Conservation (phyloP, 2,113 vertebrate species). For the Sapayoa aenigma region DNA sequence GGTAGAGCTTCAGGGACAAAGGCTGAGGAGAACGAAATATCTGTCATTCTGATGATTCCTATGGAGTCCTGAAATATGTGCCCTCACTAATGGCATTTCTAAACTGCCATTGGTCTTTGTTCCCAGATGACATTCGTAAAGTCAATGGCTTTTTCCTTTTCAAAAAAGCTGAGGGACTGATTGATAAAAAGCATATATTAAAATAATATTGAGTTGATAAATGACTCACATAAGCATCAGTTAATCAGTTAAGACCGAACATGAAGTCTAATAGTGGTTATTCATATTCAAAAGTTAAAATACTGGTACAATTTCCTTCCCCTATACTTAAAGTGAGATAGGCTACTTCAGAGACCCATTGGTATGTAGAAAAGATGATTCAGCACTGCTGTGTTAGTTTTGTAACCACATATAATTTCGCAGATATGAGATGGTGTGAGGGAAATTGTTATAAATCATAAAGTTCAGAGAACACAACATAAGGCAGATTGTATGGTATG, state of each 20-base stretch:
- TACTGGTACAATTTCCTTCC: not conserved
- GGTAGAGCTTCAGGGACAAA: not conserved
- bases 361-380: not conserved
- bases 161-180: not conserved
- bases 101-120: not conserved
- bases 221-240: not conserved
- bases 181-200: not conserved
- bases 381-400: not conserved
- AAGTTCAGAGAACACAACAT: not conserved
- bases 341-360: not conserved
- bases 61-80: not conserved
- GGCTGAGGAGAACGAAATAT: not conserved
- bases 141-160: not conserved
- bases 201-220: not conserved
- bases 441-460: not conserved
- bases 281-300: not conserved
- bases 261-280: rapidly evolving
- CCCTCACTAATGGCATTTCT: not conserved
- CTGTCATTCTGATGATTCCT: not conserved
- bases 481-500: not conserved
- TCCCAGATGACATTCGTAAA: not conserved
- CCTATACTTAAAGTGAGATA: not conserved
- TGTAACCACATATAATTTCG: not conserved
- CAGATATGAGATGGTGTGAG: not conserved
- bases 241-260: not conserved